Percentiles rank a stretch among this genome's conserved stretches.
phyloP scores from a whole-genome alignment of 2,113 vertebrate species.

The Bufo gargarizans region DNA sequence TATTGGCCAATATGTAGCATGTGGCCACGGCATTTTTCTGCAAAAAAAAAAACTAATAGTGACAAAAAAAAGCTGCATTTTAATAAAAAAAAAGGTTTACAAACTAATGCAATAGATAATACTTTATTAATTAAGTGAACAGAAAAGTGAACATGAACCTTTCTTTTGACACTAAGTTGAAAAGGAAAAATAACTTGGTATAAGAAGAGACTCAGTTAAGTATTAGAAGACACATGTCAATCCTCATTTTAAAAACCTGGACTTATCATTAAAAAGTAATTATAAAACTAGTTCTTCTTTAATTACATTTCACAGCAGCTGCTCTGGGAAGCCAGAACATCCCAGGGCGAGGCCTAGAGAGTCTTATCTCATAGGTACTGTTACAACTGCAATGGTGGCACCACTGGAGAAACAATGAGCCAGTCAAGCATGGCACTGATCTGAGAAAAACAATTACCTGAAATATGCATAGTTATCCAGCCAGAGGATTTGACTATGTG shows the following conservation, averaged over 20 bases:
- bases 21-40: too few relatives aligned
- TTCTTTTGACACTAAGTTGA: background rate
- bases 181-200: background rate
- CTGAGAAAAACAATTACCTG: conserved; percentile 13
- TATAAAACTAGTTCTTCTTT: background rate
- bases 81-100: too few relatives aligned
- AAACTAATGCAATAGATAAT: too few relatives aligned
- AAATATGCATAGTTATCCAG: conserved; percentile 1
- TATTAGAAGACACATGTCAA: conserved; percentile 2
- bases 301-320: conserved; percentile 33
- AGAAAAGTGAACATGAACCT: background rate
- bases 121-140: background rate
- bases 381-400: conserved; percentile 3
- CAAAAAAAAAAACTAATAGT: too few relatives aligned
- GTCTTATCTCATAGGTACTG: conserved; percentile 18
- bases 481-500: background rate
- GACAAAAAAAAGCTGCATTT: too few relatives aligned
- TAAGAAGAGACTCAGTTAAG: background rate
- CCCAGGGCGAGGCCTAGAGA: background rate
- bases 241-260: background rate
- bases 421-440: conserved; percentile 16
- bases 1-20: too few relatives aligned
- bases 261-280: conserved; percentile 13
- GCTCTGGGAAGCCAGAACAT: background rate
- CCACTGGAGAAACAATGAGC: conserved; percentile 32